Base-by-base conservation (phyloP, 2,113 vertebrate species). In the Platichthys stellatus region DNA sequence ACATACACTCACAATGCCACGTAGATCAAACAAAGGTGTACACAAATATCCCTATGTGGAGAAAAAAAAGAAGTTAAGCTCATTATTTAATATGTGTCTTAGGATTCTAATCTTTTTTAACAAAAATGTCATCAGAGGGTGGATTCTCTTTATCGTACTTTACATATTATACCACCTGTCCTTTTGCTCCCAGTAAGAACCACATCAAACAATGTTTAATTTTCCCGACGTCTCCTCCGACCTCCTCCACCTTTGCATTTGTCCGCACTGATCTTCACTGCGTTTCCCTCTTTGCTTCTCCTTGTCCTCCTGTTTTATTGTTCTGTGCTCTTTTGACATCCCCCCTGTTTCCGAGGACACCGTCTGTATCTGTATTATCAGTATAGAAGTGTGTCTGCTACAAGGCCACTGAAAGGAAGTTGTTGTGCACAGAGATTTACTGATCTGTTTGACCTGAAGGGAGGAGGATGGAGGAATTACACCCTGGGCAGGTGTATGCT, bases 401-500 rank as follows among this genome's bases (percentile, higher is more conserved):
- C 65, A 35, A 66, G 73, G 69, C 54, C 1, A 57, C 54, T 86
- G 18, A 90, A 79, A 80, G 80, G 61, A 88, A 70, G 45, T 81
- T 70, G 57, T 81, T 88, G 74, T 77, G 61, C 65, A 63, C 63
- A 68, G 72, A 74, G 83, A 84, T 88, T 84, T 79, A 80, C 40
- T 13, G 72, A 43, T 11, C 63, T 69, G 61, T 85, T 88, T 74
- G 74, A 88, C 69, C 68, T 65, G 31, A 63, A 82, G 85, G 74
- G 71, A 84, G 60, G 82, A 74, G 62, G 61, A 76, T 81, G 70
- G 63, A 26, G 72, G 51, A 74, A 71, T 78, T 82, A 72, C 8
- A 26, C 63, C 53, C 58, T 23, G 80, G 47, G 79, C 81, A 86
- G 85, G 83, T 86, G 86, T 70, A 76, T 66, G 71, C 75, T 69